Evolutionary conservation across 1,140 invertebrate species (phyloP), one percentile per base, ranked within the genome.

Genomic region (Caenorhabditis briggsae): DNA sequence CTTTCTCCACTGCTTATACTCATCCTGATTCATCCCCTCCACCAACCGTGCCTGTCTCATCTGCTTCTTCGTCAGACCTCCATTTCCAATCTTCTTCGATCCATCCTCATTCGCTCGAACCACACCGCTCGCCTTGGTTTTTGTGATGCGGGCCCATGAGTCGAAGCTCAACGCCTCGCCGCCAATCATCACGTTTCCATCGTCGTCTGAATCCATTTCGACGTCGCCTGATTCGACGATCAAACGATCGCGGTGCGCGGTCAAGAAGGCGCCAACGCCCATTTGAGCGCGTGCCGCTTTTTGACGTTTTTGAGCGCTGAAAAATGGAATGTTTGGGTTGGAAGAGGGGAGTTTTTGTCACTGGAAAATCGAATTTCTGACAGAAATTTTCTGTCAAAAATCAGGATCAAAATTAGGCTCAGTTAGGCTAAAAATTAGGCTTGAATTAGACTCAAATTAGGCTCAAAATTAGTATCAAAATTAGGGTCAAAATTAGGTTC

Each of bases 171-270:
- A 56, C 0, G 64, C 55, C 16, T 86, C 84, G 8, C 87, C 87
- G 46, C 64, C 84, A 23, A 88, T 48, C 11, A 55, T 48, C 16
- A 65, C 5, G 20, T 88, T 86, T 41, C 87, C 87, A 48, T 82
- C 56, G 14, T 88, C 88, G 23, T 88, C 87, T 20, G 89, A 88
- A 20, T 88, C 88, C 8, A 88, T 74, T 33, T 88, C 86, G 8
- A 88, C 41, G n/a, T 88, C 88, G n/a, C 88, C 88, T 23, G 89
- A 56, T 55, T 88, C 88, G 8, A 78, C 78, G 33, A 53, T 82
- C 23, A 87, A 46, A 0, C 82, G 48, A 18, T 59, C 82, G n/a
- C 82, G 82, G n/a, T 70, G 48, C 1, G 48, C 46, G 12, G 55
- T 65, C 1, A 88, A 78, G 20, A 88, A 74, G 8, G 82, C 86